Evolutionary conservation across 2,113 vertebrate species (phyloP).

Genomic region (Panthera tigris): DNA sequence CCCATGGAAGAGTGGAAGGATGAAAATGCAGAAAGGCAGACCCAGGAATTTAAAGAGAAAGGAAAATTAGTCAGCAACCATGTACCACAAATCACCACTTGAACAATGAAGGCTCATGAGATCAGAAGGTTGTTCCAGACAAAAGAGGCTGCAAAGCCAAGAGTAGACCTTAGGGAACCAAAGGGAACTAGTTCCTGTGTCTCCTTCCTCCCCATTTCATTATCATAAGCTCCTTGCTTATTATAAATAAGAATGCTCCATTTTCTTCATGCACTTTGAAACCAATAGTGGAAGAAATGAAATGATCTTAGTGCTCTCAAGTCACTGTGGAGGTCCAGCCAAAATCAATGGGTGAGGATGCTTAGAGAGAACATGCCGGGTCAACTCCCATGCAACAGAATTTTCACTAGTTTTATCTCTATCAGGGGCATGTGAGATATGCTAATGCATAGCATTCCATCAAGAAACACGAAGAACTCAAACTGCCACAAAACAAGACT

Average conservation of each 20-base stretch:
- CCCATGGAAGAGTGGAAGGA: constrained; percentile 1
- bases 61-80: neutral
- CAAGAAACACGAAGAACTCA: neutral
- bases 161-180: neutral
- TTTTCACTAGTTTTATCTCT: neutral
- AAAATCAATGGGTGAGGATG: accelerated
- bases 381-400: neutral
- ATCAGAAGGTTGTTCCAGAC: neutral
- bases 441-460: neutral
- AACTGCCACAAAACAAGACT: neutral
- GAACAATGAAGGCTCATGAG: neutral
- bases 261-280: neutral
- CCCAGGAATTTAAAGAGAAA: constrained; percentile 48
- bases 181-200: neutral
- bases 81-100: neutral
- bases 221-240: neutral
- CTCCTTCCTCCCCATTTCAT: neutral
- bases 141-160: neutral
- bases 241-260: neutral
- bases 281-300: neutral
- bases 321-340: neutral
- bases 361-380: neutral
- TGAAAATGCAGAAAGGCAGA: constrained; percentile 31
- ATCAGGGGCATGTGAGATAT: neutral
- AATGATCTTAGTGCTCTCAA: neutral